Percentiles rank a stretch among this genome's conserved stretches.
Conservation (phyloP, 2,797 vertebrate genomes). For the Molothrus ater region DNA sequence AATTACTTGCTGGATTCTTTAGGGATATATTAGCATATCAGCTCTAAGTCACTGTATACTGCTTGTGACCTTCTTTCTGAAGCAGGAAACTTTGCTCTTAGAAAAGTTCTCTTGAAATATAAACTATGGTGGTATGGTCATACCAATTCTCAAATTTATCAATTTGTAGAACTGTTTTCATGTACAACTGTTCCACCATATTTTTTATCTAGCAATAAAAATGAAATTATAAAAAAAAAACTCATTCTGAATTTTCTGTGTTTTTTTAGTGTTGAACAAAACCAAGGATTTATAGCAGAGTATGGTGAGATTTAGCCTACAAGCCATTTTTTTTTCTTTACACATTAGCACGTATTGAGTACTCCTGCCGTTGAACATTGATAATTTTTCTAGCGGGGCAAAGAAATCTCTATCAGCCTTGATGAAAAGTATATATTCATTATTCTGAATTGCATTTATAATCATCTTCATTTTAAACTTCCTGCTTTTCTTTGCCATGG, state of each 20-base stretch:
- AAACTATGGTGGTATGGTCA: not conserved
- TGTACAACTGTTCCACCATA: not conserved
- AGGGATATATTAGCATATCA: not conserved
- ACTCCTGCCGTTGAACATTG: not conserved
- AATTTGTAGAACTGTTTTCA: not conserved
- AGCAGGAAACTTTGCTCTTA: not conserved
- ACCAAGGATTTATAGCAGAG: not conserved
- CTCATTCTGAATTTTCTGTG: not conserved
- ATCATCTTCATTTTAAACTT: not conserved
- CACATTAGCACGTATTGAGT: not conserved
- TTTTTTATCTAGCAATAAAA: not conserved
- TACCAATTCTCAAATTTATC: not conserved
- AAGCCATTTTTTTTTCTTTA: not conserved
- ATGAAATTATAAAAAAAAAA: not conserved
- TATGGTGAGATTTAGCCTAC: not conserved
- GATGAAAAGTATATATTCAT: not conserved
- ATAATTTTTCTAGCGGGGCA: not conserved
- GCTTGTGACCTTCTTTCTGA: not conserved
- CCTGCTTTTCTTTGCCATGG: not conserved
- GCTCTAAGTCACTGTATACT: not conserved
- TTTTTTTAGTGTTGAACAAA: not conserved
- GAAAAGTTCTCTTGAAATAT: not conserved
- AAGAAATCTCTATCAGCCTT: not conserved
- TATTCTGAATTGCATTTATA: not conserved
- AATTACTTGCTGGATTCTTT: slow-evolving; percentile 9